phyloP scores from a whole-genome alignment of 2,888 invertebrate species.

The Mylabris sibirica region DNA sequence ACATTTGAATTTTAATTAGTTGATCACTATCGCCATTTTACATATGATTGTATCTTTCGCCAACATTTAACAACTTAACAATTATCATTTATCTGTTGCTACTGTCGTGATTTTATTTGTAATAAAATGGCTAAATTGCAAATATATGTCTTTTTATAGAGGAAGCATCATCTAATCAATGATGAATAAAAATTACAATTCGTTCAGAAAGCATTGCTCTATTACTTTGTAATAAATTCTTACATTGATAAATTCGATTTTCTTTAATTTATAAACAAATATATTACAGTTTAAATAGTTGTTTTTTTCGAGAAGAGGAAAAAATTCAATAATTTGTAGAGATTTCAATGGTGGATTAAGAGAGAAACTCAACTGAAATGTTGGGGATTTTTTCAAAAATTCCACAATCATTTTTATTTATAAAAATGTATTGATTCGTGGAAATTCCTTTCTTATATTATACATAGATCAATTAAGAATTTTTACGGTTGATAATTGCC shows the following conservation, averaged over 20 bases:
- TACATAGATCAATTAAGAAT: slow-evolving; percentile 25
- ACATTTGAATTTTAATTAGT: slow-evolving; percentile 46
- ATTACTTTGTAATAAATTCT: no score
- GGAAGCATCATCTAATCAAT: background rate
- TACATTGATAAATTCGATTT: background rate
- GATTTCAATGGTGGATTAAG: slow-evolving; percentile 5
- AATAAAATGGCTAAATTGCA: background rate
- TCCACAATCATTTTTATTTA: slow-evolving; percentile 9
- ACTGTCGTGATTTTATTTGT: background rate
- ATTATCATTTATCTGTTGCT: slow-evolving; percentile 4
- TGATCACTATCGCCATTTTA: slow-evolving; percentile 41
- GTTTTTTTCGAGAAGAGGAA: background rate
- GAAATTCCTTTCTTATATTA: slow-evolving; percentile 11
- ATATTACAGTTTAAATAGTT: background rate
- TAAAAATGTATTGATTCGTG: slow-evolving; percentile 15
- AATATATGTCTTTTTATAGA: background rate
- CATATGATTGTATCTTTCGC: background rate
- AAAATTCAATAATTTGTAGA: background rate
- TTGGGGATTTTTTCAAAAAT: background rate
- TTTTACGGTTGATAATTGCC: slow-evolving; percentile 27
- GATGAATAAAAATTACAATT: no score
- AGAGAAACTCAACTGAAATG: slow-evolving; percentile 1
- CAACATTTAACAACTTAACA: slow-evolving; percentile 4
- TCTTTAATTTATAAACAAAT: background rate
- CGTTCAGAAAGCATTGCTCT: no score